Evolutionary conservation across 2,888 invertebrate species (phyloP), one percentile per base, ranked within the genome.

Genomic region (Platynereis dumerilii): DNA sequence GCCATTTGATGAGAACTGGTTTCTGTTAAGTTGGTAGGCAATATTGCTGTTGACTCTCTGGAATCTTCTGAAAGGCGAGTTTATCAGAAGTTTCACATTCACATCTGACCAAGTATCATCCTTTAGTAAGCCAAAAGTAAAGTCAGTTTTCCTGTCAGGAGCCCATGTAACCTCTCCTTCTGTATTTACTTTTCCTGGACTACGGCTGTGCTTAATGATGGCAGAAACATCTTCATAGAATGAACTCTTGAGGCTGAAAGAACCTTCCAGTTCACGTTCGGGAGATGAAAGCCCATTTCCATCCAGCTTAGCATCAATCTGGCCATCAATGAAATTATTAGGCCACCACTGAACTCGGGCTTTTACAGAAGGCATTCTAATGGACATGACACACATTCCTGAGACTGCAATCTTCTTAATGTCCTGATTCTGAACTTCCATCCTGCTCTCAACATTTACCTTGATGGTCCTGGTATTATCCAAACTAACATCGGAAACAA

Each of bases 91-190:
- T 12, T n/a, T 48, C 22, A 22, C 48, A 20, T 48, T 22, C 7
- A n/a, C 7, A 48, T 48, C 22, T 5, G 48, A 48, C 48, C 48
- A 48, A 20, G 20, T n/a, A 48, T 48, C 22, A n/a, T 7, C 7
- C n/a, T 48, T 5, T n/a, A 10, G n/a, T 7, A 48, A n/a, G 22
- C 22, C 22, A 22, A 20, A 48, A 48, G 7, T n/a, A 22, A n/a
- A 7, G 7, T 48, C 48, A 48, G 17, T 48, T n/a, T 48, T 48
- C 48, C 66, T 74, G 26, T 74, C 71, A 26, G 69, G 59, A 22
- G 67, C 72, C 76, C 76, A 78, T 10, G 74, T 66, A 1, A 74
- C 48, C 26, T 74, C 68, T 20, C 65, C 67, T 2, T 39, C 45
- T 22, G 61, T 57, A 39, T 55, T 61, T 29, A 65, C 44, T 20